Percentiles rank a stretch among this genome's conserved stretches.
phyloP scores from a whole-genome alignment of 2,113 vertebrate species.

The western clawed frog (Xenopus tropicalis) region UCB_Xtro_10.0 CM004444.2:38055501-38056000 shows the following conservation, averaged over 20 bases:
- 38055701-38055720: neutral
- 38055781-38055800: no score
- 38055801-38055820: no score
- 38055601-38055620: slow-evolving; percentile 32
- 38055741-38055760: neutral
- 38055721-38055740: neutral
- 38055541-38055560: slow-evolving; percentile 24
- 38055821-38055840: no score
- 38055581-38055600: slow-evolving; percentile 22
- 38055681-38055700: neutral
- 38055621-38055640: slow-evolving; percentile 11
- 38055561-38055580: slow-evolving; percentile 30
- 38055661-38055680: neutral
- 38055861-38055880: no score
- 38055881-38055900: no score
- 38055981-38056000: no score
- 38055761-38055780: no score
- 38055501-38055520: slow-evolving; percentile 36
- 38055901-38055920: no score
- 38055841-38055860: no score
- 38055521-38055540: slow-evolving; percentile 31
- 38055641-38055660: slow-evolving; percentile 10
- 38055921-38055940: no score
- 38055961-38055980: no score
- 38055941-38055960: no score